Percentiles rank a stretch among this genome's conserved stretches.
phyloP scores from a whole-genome alignment of 2,113 vertebrate species.

The Fulmarus glacialis region DNA sequence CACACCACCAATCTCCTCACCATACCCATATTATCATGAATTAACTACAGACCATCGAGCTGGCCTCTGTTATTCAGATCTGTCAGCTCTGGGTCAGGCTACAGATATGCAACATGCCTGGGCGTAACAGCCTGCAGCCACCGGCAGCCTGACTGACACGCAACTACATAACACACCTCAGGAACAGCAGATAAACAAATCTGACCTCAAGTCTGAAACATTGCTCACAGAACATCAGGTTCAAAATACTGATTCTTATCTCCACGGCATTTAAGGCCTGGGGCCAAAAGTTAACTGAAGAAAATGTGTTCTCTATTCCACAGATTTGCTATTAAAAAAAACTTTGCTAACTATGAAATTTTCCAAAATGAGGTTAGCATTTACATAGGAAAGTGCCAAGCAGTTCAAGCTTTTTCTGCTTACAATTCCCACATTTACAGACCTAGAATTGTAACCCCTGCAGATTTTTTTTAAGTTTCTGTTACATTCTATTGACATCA shows the following conservation, averaged over 20 bases:
- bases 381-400: neutral
- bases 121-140: neutral
- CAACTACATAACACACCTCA: neutral
- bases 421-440: no score
- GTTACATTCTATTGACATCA: neutral
- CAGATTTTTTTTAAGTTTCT: neutral
- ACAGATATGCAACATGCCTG: neutral
- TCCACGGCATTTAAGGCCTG: neutral
- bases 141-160: neutral
- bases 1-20: fast-evolving
- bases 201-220: neutral
- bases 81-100: neutral
- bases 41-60: neutral
- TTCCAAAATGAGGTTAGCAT: neutral
- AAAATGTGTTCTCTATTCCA: neutral
- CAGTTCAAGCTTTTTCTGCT: neutral
- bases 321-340: neutral
- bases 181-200: neutral
- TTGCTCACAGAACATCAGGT: neutral
- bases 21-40: no score
- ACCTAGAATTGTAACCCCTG: fast-evolving
- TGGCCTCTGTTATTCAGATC: neutral
- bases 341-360: neutral
- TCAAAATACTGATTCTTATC: neutral
- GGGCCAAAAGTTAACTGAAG: neutral